Conservation (phyloP, 2,888 invertebrate genomes). For the Drosophila kuntzei region DNA sequence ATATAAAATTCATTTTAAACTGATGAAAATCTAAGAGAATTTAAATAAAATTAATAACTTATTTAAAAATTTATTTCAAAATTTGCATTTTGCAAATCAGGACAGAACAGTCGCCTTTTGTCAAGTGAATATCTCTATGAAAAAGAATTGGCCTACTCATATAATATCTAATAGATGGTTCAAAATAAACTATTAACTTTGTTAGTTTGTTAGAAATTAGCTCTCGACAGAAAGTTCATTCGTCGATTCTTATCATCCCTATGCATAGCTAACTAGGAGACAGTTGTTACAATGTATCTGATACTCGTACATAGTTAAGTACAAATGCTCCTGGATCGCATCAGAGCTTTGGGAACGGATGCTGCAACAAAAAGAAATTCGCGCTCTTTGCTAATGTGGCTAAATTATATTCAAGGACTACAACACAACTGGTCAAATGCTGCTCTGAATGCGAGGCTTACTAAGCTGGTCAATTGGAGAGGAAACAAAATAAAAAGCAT, state of each 20-base stretch:
- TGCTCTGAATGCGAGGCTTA: conserved; percentile 23
- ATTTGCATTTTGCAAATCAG: too few species aligned
- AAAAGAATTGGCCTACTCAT: too few species aligned
- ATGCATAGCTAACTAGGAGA: conserved; percentile 4
- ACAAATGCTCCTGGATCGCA: conserved; percentile 30
- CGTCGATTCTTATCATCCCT: not conserved
- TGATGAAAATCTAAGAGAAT: not conserved
- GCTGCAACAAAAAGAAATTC: conserved; percentile 26
- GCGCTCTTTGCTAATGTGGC: conserved; percentile 60
- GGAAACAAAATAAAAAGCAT: conserved; percentile 7
- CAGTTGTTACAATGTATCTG: conserved; percentile 30
- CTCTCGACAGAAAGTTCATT: too few species aligned
- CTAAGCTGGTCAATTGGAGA: conserved; percentile 5
- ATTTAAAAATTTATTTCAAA: too few species aligned
- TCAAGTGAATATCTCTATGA: too few species aligned
- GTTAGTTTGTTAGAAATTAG: not conserved
- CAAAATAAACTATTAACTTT: not conserved
- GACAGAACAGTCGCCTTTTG: too few species aligned
- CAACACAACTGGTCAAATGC: conserved; percentile 34
- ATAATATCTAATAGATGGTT: too few species aligned
- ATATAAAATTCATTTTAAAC: too few species aligned
- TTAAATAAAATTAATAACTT: not conserved
- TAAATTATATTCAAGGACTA: conserved; percentile 42
- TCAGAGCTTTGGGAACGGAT: conserved; percentile 18
- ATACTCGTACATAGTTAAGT: conserved; percentile 26